Percentiles rank a stretch among this genome's conserved stretches.
These are phyloP conservation scores for Drosophila rellima DNA, from an alignment of 2,888 invertebrate species.

Conservation along the genomic window DNA sequence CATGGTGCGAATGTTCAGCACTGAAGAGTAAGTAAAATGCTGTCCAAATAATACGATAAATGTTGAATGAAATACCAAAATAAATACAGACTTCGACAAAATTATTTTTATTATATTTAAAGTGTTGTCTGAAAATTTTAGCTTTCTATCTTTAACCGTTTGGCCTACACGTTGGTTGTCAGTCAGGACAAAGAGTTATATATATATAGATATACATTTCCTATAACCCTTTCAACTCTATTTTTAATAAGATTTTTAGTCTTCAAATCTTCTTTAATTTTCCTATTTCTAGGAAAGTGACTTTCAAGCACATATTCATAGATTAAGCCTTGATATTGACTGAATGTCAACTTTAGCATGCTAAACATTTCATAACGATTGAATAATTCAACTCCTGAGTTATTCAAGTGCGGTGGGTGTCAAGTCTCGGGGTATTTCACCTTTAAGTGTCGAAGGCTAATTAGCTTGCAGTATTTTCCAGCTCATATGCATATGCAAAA, in stretches of 20 bases:
- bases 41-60: neutral
- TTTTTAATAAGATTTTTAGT: too few species aligned
- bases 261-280: neutral
- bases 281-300: neutral
- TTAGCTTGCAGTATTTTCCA: conserved; percentile 27
- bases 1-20: conserved; percentile 85
- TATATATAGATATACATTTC: too few species aligned
- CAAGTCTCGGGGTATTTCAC: conserved; percentile 10
- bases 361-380: conserved; percentile 2
- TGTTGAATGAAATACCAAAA: neutral
- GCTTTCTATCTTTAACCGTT: too few species aligned
- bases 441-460: conserved; percentile 19
- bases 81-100: neutral
- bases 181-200: too few species aligned
- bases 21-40: conserved; percentile 84
- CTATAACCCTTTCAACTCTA: too few species aligned
- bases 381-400: neutral
- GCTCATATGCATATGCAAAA: conserved; percentile 43
- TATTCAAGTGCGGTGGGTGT: conserved; percentile 12
- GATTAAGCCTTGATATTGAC: conserved; percentile 7
- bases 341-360: neutral
- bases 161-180: too few species aligned
- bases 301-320: neutral
- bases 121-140: too few species aligned
- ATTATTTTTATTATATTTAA: too few species aligned